Conservation (phyloP, 2,888 invertebrate species). For the Agapostemon virescens region DNA sequence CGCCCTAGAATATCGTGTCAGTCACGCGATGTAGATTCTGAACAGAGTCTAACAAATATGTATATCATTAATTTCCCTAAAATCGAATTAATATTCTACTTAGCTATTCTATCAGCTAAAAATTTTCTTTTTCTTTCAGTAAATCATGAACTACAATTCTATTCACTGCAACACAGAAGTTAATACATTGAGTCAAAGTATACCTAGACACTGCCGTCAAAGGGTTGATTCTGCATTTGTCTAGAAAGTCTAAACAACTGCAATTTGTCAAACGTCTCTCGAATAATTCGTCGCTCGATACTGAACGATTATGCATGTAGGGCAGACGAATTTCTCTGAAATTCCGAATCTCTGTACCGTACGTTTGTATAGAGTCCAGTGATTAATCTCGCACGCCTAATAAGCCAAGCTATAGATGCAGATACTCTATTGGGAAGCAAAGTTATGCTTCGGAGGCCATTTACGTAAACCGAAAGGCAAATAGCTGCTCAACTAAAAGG, state of each 20-base stretch:
- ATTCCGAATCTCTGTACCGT: not conserved
- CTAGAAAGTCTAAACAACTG: not conserved
- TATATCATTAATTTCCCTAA: too few relatives aligned
- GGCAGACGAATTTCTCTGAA: not conserved
- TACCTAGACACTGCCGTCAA: too few relatives aligned
- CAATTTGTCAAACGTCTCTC: not conserved
- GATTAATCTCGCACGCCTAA: not conserved
- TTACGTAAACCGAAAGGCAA: not conserved
- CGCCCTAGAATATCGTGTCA: too few relatives aligned
- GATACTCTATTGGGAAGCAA: not conserved
- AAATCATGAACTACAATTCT: too few relatives aligned
- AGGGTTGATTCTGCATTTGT: not conserved
- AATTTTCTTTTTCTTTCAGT: too few relatives aligned
- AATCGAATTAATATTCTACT: too few relatives aligned
- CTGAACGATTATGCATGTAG: not conserved
- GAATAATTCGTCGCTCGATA: not conserved
- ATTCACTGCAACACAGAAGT: too few relatives aligned
- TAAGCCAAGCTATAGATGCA: not conserved
- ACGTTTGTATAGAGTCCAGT: not conserved
- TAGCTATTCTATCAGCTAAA: too few relatives aligned
- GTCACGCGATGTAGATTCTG: too few relatives aligned
- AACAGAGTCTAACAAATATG: too few relatives aligned
- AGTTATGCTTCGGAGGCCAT: not conserved
- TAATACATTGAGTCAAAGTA: too few relatives aligned
- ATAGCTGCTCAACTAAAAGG: not conserved